A percentile compares a stretch with the other conserved stretches of the same genome.
These are phyloP conservation scores for Chouioia cunea DNA, from an alignment of 2,888 invertebrate genomes.

Conservation along the genomic window DNA sequence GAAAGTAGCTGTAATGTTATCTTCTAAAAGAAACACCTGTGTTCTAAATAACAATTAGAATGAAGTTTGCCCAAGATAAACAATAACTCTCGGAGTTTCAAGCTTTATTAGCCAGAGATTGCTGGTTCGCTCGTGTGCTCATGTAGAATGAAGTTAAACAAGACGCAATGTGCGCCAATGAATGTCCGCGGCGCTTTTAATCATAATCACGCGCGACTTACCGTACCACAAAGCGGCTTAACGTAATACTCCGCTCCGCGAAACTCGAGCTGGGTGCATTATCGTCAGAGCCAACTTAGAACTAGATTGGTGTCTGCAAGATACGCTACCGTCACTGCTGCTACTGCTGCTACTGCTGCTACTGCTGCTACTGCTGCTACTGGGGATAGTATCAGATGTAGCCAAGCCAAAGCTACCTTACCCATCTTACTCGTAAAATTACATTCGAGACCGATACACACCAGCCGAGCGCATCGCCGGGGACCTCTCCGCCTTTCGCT, in stretches of 20 bases:
- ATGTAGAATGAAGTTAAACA: no score
- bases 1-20: no score
- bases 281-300: constrained; percentile 32
- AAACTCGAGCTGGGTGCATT: constrained; percentile 35
- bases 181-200: constrained; percentile 9
- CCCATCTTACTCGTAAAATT: constrained; percentile 32
- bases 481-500: constrained; percentile 5
- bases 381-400: constrained; percentile 10
- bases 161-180: no score
- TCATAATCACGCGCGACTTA: constrained; percentile 31
- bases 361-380: background rate
- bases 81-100: no score
- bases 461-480: constrained; percentile 4
- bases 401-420: constrained; percentile 8
- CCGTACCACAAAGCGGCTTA: constrained; percentile 23
- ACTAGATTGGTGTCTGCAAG: constrained; percentile 31
- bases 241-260: constrained; percentile 24
- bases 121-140: no score
- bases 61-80: no score
- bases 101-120: no score
- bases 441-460: constrained; percentile 27
- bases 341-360: no score
- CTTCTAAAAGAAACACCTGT: no score
- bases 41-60: no score
- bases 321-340: constrained; percentile 6